phyloP scores from a whole-genome alignment of 2,797 vertebrate species.

The Tenualosa ilisha region DNA sequence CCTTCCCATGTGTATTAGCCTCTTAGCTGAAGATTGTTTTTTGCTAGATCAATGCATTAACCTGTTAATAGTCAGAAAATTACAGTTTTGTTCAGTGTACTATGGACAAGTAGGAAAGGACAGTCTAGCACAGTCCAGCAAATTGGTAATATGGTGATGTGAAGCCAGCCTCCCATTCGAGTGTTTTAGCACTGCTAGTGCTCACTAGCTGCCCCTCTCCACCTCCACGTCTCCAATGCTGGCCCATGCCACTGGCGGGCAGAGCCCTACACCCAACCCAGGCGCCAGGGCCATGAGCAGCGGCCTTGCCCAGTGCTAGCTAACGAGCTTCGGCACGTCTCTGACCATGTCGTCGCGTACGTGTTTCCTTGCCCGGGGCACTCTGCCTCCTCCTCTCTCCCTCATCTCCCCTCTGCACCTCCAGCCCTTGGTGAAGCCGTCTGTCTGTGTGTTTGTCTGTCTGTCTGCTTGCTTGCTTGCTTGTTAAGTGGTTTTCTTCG shows the following conservation, averaged over 20 bases:
- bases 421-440: not conserved
- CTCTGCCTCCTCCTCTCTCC: slow-evolving; percentile 40
- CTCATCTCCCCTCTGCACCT: slow-evolving; percentile 43
- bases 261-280: not conserved
- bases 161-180: not conserved
- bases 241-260: not conserved
- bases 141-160: not conserved
- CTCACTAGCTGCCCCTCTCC: not conserved
- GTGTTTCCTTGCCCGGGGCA: slow-evolving; percentile 27
- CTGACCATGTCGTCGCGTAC: not conserved
- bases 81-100: no score
- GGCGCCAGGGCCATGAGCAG: not conserved
- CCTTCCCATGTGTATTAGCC: no score
- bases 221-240: not conserved
- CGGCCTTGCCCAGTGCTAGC: not conserved
- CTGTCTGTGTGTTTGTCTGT: not conserved
- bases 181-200: no score
- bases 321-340: not conserved
- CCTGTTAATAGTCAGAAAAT: no score
- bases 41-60: no score
- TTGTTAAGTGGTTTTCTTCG: not conserved
- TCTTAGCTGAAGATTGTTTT: no score
- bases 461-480: not conserved
- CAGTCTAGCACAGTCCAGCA: no score
- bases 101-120: no score